phyloP scores from a whole-genome alignment of 2,797 vertebrate species.

The Hyperoplus immaculatus region DNA sequence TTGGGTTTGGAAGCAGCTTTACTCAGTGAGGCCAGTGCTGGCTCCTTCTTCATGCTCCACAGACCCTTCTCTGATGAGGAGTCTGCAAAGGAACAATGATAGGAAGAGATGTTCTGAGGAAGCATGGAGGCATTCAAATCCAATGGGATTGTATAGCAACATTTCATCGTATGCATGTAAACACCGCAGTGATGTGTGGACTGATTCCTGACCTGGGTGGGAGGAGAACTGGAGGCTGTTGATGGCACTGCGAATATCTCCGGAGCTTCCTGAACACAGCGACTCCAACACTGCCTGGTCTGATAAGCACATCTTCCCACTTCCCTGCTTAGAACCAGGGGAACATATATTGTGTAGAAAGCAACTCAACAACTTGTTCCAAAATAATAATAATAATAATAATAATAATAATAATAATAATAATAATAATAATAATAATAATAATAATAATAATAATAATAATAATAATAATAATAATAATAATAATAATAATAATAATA shows the following conservation, averaged over 20 bases:
- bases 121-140: neutral
- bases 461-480: no score
- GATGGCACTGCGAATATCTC: conserved; percentile 96
- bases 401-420: no score
- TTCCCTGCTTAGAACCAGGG: conserved; percentile 82
- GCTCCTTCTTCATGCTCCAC: conserved; percentile 82
- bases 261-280: conserved; percentile 92
- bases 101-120: neutral
- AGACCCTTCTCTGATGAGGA: conserved; percentile 79
- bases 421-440: no score
- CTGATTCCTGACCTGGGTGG: conserved; percentile 83
- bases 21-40: conserved; percentile 56
- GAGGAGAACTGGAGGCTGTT: conserved; percentile 96
- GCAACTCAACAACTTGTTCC: neutral
- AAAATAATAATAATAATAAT: neutral
- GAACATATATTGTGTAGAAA: conserved; percentile 17
- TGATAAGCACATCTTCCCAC: conserved; percentile 79
- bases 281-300: conserved; percentile 87
- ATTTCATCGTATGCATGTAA: neutral
- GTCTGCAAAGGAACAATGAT: conserved; percentile 63
- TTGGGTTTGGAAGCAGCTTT: conserved; percentile 76
- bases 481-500: no score
- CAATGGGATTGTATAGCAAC: neutral
- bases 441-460: no score
- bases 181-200: neutral